These are phyloP conservation scores for Threskiornis aethiopicus DNA, from an alignment of 2,797 vertebrate genomes.

Conservation along the genomic window DNA sequence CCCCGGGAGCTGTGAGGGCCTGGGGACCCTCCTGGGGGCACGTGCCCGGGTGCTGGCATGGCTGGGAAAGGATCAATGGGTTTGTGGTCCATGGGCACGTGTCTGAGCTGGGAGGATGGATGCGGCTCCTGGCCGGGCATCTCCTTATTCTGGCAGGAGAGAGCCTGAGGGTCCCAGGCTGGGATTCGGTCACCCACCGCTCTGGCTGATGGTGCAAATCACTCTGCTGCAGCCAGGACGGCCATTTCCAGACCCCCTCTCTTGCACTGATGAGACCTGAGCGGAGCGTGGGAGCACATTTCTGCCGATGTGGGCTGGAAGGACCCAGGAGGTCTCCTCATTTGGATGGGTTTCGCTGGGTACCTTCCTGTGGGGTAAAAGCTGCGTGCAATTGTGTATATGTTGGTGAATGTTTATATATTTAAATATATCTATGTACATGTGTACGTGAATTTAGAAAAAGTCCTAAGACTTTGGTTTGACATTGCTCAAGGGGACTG, in stretches of 20 bases:
- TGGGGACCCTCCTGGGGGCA: background rate
- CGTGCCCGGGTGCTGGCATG: background rate
- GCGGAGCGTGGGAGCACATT: background rate
- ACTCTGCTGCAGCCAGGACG: background rate
- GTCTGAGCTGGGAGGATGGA: background rate
- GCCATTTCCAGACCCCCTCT: background rate
- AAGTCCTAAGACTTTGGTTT: background rate
- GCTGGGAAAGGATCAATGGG: background rate
- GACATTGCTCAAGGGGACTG: background rate
- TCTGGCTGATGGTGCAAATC: background rate
- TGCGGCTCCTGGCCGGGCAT: background rate
- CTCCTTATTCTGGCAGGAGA: background rate
- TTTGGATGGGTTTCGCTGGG: background rate
- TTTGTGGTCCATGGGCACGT: background rate
- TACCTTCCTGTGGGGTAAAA: background rate
- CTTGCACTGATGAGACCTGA: background rate
- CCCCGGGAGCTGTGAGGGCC: background rate
- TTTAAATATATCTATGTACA: background rate
- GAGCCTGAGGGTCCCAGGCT: background rate
- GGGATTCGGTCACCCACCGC: accelerated
- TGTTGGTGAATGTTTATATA: too few relatives aligned
- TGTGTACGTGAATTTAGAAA: background rate
- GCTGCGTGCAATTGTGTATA: accelerated
- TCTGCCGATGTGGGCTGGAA: background rate
- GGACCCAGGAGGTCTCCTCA: background rate